Percentiles rank a stretch among this genome's conserved stretches.
Conservation (phyloP, 2,888 invertebrate species). For the Himalopsyche tibetana region DNA sequence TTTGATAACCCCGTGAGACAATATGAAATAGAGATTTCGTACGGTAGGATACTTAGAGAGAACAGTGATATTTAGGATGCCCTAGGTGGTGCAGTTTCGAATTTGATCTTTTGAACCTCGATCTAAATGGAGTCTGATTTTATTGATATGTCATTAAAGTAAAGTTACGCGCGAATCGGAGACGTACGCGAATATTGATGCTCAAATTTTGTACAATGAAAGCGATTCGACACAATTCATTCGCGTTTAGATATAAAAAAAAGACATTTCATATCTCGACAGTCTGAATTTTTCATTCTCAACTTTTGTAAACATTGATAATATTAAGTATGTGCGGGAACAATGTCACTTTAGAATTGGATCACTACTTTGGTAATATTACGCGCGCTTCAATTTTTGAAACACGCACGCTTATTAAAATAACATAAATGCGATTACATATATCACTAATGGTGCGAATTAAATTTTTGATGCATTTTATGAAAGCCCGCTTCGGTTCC, state of each 20-base stretch:
- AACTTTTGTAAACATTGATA: slow-evolving; percentile 31
- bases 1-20: slow-evolving; percentile 27
- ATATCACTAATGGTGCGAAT: slow-evolving; percentile 53
- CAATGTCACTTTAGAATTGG: slow-evolving; percentile 19
- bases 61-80: not conserved
- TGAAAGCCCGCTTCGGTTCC: not conserved
- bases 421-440: not conserved
- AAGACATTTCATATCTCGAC: slow-evolving; percentile 17
- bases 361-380: slow-evolving; percentile 13
- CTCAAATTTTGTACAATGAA: not conserved
- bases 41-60: not conserved
- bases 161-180: not conserved
- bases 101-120: not conserved
- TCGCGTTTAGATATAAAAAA: not conserved
- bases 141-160: slow-evolving; percentile 36
- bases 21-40: slow-evolving; percentile 27
- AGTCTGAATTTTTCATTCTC: slow-evolving; percentile 37
- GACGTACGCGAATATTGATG: not conserved
- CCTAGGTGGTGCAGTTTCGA: not conserved
- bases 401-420: slow-evolving; percentile 3
- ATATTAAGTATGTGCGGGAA: slow-evolving; percentile 18
- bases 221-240: too few relatives aligned
- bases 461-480: slow-evolving; percentile 40
- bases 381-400: not conserved
- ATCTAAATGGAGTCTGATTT: slow-evolving; percentile 39